These are phyloP conservation scores for Silvanus unidentatus DNA, from an alignment of 2,888 invertebrate genomes.

Conservation along the genomic window DNA sequence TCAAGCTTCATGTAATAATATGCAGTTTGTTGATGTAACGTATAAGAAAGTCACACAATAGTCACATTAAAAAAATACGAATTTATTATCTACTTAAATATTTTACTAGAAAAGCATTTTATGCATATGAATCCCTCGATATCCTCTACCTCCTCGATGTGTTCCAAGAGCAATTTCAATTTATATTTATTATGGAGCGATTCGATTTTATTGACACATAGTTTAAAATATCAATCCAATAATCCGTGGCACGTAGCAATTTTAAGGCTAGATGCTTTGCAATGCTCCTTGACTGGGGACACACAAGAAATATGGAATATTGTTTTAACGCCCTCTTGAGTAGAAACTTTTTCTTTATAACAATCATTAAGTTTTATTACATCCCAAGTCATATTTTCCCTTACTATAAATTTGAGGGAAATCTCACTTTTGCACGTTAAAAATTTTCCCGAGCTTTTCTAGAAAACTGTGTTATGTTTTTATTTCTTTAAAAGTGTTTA, in stretches of 20 bases:
- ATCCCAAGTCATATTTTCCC: conserved; percentile 13
- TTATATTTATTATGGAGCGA: conserved; percentile 40
- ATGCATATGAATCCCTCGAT: not conserved
- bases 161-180: conserved; percentile 39
- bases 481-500: no score
- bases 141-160: conserved; percentile 14
- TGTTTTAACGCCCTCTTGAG: conserved; percentile 29
- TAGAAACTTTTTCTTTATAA: conserved; percentile 26
- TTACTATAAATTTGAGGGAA: no score
- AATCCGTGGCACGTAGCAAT: conserved; percentile 36
- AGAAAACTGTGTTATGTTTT: no score
- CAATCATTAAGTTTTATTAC: conserved; percentile 30
- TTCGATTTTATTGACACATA: conserved; percentile 40
- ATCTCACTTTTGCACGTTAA: no score
- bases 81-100: no score
- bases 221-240: conserved; percentile 40
- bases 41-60: no score
- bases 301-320: conserved; percentile 22
- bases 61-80: no score
- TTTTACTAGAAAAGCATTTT: no score
- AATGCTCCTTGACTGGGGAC: conserved; percentile 5
- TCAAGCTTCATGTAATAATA: no score
- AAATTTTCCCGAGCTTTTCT: no score
- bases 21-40: no score
- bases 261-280: conserved; percentile 21